phyloP scores from a whole-genome alignment of 2,888 invertebrate genomes.

The Pomacea canaliculata region DNA sequence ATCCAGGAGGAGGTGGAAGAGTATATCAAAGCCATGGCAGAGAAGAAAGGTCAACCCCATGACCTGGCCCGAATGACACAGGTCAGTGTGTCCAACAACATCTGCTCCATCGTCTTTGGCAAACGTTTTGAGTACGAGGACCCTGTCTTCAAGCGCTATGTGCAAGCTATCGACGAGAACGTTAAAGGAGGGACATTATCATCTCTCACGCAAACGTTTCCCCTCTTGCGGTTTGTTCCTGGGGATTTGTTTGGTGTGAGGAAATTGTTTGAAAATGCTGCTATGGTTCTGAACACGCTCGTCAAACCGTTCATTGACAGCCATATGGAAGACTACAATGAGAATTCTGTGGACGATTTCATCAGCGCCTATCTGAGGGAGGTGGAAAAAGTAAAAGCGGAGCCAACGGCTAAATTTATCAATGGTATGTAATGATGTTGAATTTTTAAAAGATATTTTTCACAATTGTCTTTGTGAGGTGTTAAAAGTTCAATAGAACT shows the following conservation, averaged over 20 bases:
- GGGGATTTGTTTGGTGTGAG: conserved; percentile 40
- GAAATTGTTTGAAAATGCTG: conserved; percentile 19
- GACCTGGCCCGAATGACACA: too few species aligned
- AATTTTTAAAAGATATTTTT: background rate
- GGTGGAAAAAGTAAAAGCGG: conserved; percentile 26
- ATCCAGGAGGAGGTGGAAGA: too few species aligned
- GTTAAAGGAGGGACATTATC: too few species aligned
- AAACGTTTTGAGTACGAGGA: too few species aligned
- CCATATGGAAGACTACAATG: conserved; percentile 31
- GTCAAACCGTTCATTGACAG: conserved; percentile 26
- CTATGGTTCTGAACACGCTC: conserved; percentile 10
- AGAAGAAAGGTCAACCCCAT: too few species aligned
- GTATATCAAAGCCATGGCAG: too few species aligned
- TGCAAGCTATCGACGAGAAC: too few species aligned
- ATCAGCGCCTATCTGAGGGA: conserved; percentile 43
- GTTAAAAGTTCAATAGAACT: too few species aligned
- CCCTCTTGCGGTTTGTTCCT: conserved; percentile 37
- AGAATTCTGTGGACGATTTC: conserved; percentile 39
- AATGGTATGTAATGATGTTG: conserved; percentile 29
- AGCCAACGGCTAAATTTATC: conserved; percentile 23
- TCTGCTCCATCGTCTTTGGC: too few species aligned
- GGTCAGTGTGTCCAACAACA: too few species aligned
- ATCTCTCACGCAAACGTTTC: conserved; percentile 20
- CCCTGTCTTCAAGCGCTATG: too few species aligned
- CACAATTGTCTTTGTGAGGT: too few species aligned